Conservation (phyloP, 2,113 vertebrate genomes). For the Seriola quinqueradiata region DNA sequence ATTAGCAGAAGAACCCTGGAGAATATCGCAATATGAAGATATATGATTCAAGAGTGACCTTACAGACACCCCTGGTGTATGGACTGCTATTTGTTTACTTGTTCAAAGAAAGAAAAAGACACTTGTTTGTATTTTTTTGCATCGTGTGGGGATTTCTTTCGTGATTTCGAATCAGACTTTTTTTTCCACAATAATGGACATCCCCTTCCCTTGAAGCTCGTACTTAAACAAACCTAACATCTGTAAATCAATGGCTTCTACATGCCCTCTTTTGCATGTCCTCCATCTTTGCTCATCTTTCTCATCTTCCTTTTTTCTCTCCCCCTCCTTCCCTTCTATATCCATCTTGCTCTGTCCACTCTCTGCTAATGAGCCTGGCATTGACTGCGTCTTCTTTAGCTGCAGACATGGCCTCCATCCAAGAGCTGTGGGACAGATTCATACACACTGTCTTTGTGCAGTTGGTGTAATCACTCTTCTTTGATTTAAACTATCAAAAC, state of each 20-base stretch:
- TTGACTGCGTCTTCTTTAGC: conserved; percentile 4
- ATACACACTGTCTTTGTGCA: not conserved
- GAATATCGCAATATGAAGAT: conserved; percentile 37
- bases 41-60: conserved; percentile 29
- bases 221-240: not conserved
- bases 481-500: conserved; percentile 19
- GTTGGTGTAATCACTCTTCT: not conserved
- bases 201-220: not conserved
- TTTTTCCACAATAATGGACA: not conserved
- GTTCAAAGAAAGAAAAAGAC: not conserved
- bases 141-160: not conserved
- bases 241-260: not conserved
- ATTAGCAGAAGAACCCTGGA: conserved; percentile 49
- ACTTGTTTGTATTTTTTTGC: not conserved
- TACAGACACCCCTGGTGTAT: not conserved
- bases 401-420: conserved; percentile 2
- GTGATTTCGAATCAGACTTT: not conserved
- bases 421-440: conserved; percentile 12
- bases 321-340: not conserved
- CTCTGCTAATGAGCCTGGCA: conserved; percentile 40
- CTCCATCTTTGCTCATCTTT: not conserved
- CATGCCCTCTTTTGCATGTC: not conserved
- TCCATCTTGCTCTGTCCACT: conserved; percentile 29
- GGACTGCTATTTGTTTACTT: conserved; percentile 35
- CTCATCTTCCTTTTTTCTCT: not conserved